Conservation (phyloP, 1,140 invertebrate genomes). For the Bombus turneri region DNA sequence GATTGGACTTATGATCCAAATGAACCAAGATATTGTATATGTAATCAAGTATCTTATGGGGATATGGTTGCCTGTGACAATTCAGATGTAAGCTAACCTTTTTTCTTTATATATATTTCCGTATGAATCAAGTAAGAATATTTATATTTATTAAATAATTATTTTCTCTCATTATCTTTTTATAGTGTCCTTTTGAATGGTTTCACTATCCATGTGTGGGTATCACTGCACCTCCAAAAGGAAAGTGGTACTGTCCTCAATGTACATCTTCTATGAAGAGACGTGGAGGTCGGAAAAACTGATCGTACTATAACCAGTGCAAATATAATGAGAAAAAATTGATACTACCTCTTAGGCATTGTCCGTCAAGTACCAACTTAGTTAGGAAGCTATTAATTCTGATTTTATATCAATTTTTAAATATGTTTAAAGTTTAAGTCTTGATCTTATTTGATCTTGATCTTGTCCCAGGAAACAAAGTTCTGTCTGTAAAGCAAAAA, state of each 20-base stretch:
- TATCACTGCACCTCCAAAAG: slow-evolving; percentile 97
- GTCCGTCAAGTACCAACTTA: slow-evolving; percentile 72
- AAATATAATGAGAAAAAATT: slow-evolving; percentile 62
- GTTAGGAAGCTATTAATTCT: slow-evolving; percentile 69
- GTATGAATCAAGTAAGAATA: not conserved
- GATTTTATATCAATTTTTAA: slow-evolving; percentile 73
- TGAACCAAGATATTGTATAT: slow-evolving; percentile 98
- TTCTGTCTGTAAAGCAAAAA: slow-evolving; percentile 42
- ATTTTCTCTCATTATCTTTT: slow-evolving; percentile 55
- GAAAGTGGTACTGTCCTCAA: slow-evolving; percentile 99
- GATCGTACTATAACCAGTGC: slow-evolving; percentile 69
- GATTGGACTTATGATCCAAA: slow-evolving; percentile 95
- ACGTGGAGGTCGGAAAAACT: slow-evolving; percentile 89
- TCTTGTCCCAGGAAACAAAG: slow-evolving; percentile 45
- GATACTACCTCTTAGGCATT: slow-evolving; percentile 79
- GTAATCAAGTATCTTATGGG: slow-evolving; percentile 98
- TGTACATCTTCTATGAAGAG: slow-evolving; percentile 96
- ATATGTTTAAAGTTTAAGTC: slow-evolving; percentile 65
- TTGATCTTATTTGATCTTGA: slow-evolving; percentile 46
- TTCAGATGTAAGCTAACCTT: slow-evolving; percentile 89
- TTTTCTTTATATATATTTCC: not conserved
- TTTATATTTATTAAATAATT: not conserved
- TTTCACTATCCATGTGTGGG: slow-evolving; percentile 99
- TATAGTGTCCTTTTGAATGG: slow-evolving; percentile 98
- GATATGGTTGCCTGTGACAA: slow-evolving; percentile 99